Evolutionary conservation across 2,797 vertebrate genomes (phyloP), one percentile per base, ranked within the genome.

Genomic region (Babyrousa celebensis): DNA sequence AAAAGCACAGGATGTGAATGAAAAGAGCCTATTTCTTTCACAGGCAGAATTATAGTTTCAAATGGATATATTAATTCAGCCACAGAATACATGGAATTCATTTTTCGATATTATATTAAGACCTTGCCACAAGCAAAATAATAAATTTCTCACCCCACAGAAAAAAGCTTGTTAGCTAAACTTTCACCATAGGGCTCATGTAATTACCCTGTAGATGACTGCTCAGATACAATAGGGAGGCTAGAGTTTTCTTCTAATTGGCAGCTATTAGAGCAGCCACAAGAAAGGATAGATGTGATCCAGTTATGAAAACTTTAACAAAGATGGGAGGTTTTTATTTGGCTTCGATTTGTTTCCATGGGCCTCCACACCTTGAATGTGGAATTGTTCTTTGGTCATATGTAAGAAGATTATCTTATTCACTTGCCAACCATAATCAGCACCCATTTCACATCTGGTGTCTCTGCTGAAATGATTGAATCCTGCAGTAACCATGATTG

Each of bases 221-320:
- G 36, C n/a, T 86, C 25, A 60, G 9, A 52, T 18, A 29, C 60
- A 95, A 92, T 40, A 29, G 5, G 68, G 23, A 43, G 92, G 21
- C 16, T 48, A 71, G 86, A 94, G 9, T 60, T 94, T 43, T 79
- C 32, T 97, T 97, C 40, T 95, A 85, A 95, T 21, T 95, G 68
- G 29, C 60, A 36, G 43, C 52, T 95, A 17, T 86, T 95, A 94
- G 14, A 78, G 40, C 6, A 75, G 58, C 20, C 70, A 68, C 21
- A 70, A 52, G 5, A 68, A 96, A 94, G 60, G 32, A 63, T 21
- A 96, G 54, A 12, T 89, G 78, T 17, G 7, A 74, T 65, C 15
- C 18, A 77, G 85, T 91, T 94, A 68, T 79, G 20, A 91, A 94
- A 67, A 91, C 95, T 95, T 97, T 98, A 90, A 83, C 52, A 94